These are phyloP conservation scores for Lanius ludovicianus DNA, from an alignment of 2,113 vertebrate genomes.

Conservation along the genomic window DNA sequence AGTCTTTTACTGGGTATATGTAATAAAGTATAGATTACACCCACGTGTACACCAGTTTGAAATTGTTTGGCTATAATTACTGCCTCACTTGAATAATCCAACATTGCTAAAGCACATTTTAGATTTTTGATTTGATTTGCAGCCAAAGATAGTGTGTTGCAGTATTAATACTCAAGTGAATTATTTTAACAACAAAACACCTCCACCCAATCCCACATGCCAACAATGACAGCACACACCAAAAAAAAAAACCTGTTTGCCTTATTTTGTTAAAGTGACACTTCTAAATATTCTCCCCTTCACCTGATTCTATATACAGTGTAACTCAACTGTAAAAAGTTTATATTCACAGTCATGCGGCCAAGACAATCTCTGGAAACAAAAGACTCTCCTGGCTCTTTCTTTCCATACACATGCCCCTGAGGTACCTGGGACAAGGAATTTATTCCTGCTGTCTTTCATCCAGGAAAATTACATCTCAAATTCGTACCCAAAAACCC, in stretches of 20 bases:
- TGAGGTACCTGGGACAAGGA: neutral
- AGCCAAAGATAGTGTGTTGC: slow-evolving; percentile 18
- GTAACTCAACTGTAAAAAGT: neutral
- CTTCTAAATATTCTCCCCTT: neutral
- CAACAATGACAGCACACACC: neutral
- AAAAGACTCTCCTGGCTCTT: neutral
- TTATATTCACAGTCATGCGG: neutral
- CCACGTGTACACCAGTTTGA: neutral
- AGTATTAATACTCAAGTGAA: slow-evolving; percentile 31
- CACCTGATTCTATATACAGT: neutral
- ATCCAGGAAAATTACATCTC: neutral
- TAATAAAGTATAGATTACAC: neutral
- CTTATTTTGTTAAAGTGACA: neutral
- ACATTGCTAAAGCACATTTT: neutral
- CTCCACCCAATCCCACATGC: slow-evolving; percentile 2
- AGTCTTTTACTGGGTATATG: neutral
- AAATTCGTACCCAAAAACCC: neutral
- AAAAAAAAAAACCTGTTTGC: neutral
- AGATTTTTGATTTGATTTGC: neutral
- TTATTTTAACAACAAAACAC: slow-evolving; percentile 43
- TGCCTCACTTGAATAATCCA: neutral
- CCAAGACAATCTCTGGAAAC: neutral
- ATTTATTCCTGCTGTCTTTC: neutral
- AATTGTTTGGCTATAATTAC: neutral
- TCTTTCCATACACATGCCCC: neutral